Conservation (phyloP, 1,140 invertebrate species). For the Anagrus nilaparvatae region DNA sequence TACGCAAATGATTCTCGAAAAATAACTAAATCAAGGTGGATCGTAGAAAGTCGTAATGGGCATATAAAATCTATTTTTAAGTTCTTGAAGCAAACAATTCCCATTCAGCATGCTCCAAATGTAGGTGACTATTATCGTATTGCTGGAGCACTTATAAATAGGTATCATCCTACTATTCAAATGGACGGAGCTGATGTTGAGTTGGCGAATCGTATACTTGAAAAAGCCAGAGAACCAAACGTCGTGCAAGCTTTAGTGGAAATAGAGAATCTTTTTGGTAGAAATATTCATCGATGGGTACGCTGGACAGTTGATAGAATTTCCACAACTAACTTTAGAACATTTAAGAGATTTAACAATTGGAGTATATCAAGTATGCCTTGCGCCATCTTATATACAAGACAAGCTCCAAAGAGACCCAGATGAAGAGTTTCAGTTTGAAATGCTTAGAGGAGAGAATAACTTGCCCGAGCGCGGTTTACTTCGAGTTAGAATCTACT, state of each 20-base stretch:
- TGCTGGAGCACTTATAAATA: constrained; percentile 10
- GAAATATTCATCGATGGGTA: neutral
- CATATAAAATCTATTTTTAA: constrained; percentile 11
- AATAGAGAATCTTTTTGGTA: neutral
- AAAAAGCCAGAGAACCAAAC: too few relatives aligned
- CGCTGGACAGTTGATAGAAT: neutral
- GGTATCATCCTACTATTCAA: neutral
- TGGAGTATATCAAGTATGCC: constrained; percentile 6
- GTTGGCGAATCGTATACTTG: neutral
- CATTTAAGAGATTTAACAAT: constrained; percentile 1
- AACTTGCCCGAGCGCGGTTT: constrained; percentile 1
- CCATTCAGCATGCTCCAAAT: neutral
- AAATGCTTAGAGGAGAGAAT: neutral
- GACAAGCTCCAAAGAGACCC: constrained; percentile 1
- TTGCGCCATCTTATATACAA: constrained; percentile 3
- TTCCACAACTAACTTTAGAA: constrained; percentile 3
- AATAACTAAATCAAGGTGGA: constrained; percentile 9
- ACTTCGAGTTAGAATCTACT: constrained; percentile 3
- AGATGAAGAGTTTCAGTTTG: neutral
- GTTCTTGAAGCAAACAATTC: constrained; percentile 8
- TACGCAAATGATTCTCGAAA: constrained; percentile 7
- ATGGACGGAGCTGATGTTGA: neutral
- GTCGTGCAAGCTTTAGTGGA: constrained; percentile 5
- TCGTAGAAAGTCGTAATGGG: constrained; percentile 7
- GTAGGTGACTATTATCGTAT: constrained; percentile 9